phyloP scores from a whole-genome alignment of 1,140 invertebrate species.

The Adelges cooleyi region DNA sequence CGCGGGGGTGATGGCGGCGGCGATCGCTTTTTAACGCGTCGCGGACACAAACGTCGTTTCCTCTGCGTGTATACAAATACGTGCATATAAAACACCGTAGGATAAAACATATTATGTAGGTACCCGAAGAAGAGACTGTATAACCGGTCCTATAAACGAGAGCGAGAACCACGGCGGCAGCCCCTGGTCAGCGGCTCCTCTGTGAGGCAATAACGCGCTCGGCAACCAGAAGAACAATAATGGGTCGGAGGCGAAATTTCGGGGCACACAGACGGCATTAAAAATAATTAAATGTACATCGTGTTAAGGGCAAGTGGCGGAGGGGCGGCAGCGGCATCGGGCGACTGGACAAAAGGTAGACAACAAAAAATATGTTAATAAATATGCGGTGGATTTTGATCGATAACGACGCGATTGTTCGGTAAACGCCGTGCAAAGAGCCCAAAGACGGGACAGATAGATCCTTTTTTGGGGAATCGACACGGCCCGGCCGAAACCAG shows the following conservation, averaged over 20 bases:
- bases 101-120: no score
- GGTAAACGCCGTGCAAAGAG: neutral
- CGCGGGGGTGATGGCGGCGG: neutral
- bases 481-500: conserved; percentile 6
- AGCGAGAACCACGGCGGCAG: conserved; percentile 1
- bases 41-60: neutral
- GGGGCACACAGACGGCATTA: conserved; percentile 11
- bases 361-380: conserved; percentile 22
- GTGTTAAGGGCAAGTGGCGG: neutral
- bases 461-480: conserved; percentile 24
- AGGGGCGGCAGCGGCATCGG: conserved; percentile 1
- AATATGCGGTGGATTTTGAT: conserved; percentile 13
- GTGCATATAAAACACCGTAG: neutral
- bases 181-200: no score
- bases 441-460: neutral
- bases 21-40: conserved; percentile 3
- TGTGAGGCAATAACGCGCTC: neutral
- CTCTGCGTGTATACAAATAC: no score
- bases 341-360: conserved; percentile 7
- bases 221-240: neutral
- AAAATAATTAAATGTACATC: conserved; percentile 19
- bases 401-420: conserved; percentile 21
- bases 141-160: conserved; percentile 24
- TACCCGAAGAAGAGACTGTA: neutral
- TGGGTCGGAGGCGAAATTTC: conserved; percentile 19